Evolutionary conservation across 2,888 invertebrate genomes (phyloP).

Genomic region (Acrocyrtus sp.): DNA sequence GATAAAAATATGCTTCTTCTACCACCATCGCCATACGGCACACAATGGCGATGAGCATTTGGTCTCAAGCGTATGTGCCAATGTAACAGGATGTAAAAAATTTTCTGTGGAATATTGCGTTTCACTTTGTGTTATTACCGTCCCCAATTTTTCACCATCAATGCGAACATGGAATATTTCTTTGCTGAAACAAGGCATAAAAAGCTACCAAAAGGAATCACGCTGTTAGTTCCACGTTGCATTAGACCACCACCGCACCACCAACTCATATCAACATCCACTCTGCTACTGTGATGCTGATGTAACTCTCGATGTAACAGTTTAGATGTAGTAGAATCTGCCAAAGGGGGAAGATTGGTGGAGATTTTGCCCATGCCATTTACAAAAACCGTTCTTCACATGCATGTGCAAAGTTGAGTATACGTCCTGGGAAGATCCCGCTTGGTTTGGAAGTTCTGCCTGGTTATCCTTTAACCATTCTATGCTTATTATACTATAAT

Average conservation of each 20-base stretch:
- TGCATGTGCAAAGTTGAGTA: no score
- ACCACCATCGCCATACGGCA: conserved; percentile 9
- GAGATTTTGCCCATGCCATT: conserved; percentile 35
- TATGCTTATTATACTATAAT: no score
- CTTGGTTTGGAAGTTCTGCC: no score
- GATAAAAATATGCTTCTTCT: conserved; percentile 16
- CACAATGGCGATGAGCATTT: no score
- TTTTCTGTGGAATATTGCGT: not conserved
- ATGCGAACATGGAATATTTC: not conserved
- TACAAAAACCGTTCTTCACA: no score
- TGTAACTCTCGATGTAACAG: conserved; percentile 28
- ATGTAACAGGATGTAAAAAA: not conserved
- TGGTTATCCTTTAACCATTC: no score
- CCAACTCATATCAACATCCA: conserved; percentile 8
- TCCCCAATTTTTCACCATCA: no score
- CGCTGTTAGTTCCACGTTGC: conserved; percentile 24
- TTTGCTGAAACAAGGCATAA: not conserved
- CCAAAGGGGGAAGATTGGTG: conserved; percentile 41
- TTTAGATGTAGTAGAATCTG: conserved; percentile 26
- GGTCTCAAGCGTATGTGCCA: no score
- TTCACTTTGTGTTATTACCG: no score
- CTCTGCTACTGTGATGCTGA: conserved; percentile 28
- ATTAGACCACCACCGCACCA: no score
- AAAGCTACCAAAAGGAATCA: conserved; percentile 1
- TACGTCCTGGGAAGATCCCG: no score